A percentile compares a stretch with the other conserved stretches of the same genome.
phyloP scores from a whole-genome alignment of 1,140 invertebrate genomes.

The Trinorchestia longiramus region DNA sequence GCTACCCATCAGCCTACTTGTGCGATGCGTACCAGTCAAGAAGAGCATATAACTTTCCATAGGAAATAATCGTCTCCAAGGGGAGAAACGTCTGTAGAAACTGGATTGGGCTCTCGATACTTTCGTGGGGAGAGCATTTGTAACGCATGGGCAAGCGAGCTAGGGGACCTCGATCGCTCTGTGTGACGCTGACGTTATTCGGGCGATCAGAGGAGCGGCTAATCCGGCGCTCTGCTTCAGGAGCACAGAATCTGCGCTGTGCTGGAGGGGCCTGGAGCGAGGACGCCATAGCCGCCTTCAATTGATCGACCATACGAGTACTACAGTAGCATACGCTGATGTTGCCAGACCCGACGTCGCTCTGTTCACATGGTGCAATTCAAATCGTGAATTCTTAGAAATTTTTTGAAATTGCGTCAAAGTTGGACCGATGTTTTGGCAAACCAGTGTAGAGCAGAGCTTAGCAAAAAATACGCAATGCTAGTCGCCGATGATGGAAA shows the following conservation, averaged over 20 bases:
- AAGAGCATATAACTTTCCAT: not conserved
- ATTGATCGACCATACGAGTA: not conserved
- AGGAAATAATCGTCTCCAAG: not conserved
- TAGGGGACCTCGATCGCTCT: not conserved
- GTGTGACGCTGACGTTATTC: not conserved
- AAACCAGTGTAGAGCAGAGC: too few relatives aligned
- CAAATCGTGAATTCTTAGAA: not conserved
- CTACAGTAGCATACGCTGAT: not conserved
- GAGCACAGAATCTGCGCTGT: constrained; percentile 20
- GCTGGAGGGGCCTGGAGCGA: not conserved
- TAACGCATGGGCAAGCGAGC: not conserved
- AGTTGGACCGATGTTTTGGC: too few relatives aligned
- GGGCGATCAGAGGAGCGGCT: constrained; percentile 33
- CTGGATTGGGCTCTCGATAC: not conserved
- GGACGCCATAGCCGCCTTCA: not conserved
- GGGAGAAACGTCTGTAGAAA: not conserved
- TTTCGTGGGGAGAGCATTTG: not conserved
- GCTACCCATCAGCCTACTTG: not conserved
- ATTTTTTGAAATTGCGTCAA: not conserved
- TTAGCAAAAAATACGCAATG: too few relatives aligned
- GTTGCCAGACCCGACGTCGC: not conserved
- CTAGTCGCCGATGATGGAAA: too few relatives aligned
- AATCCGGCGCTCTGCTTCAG: not conserved
- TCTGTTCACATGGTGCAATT: not conserved
- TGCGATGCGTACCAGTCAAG: not conserved